Base-by-base conservation (phyloP, 2,888 invertebrate species). In the Philereme vetulata region DNA sequence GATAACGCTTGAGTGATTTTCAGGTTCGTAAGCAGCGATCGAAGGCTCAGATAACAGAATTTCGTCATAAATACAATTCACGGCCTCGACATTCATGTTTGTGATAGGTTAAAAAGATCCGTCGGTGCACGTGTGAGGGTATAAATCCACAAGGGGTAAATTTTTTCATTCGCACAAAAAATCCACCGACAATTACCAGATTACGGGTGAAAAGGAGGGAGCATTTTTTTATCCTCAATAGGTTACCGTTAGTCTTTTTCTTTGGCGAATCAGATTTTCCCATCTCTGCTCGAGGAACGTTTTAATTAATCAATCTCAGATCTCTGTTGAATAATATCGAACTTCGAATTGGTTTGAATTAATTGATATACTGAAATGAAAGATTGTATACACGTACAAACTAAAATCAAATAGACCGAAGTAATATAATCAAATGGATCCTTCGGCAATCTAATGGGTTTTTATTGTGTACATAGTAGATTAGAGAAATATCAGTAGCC, bases 151-250 rank as follows among this genome's bases (percentile, higher is more conserved):
- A 85, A 87, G 85, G 87, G 87, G 84, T 82, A 78, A 67, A 62
- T 70, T 80, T 84, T 89, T 86, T 84, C 75, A 75, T 82, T 80
- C 75, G 77, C 74, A 67, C 67, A 82, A 88, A 87, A 89, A 86
- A 80, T 79, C 75, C 70, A 78, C 80, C 77, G 79, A 89, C 89
- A 88, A 90, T 90, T 87, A 86, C 84, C 78, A 82, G 87, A 90
- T 91, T 88, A 90, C 78, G 82, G 82, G 81, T 83, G 83, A 84
- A 85, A 80, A 76, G 78, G 75, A 76, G 78, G 81, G 81, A 77
- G 80, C 73, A 72, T 69, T 78, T 80, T 42, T 82, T 83, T 82
- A 71, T 68, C 75, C 77, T 80, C 75, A 72, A 77, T 78, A 72
- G 72, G 75, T 76, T 71, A 76, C 74, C 75, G 79, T 81, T 81